Conservation (phyloP, 1,140 invertebrate genomes). For the Trachelipus rathkii region DNA sequence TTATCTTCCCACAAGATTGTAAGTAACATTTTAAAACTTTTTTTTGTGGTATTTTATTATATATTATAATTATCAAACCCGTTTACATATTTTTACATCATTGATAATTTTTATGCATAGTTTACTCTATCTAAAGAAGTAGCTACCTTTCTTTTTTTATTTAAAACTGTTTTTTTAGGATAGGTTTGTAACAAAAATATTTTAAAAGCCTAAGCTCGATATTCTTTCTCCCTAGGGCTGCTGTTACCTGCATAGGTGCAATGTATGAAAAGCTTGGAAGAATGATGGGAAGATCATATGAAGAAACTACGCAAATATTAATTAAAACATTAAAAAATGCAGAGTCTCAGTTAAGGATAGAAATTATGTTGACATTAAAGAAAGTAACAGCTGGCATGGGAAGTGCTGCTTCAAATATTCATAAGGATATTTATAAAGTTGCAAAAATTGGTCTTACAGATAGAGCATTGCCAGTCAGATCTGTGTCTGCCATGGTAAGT, state of each 20-base stretch:
- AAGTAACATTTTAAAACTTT: conserved; percentile 54
- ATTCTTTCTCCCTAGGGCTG: conserved; percentile 63
- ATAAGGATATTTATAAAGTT: conserved; percentile 90
- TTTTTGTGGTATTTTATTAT: too few relatives aligned
- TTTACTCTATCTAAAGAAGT: not conserved
- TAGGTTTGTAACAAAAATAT: not conserved
- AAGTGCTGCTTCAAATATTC: conserved; percentile 74
- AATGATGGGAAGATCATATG: conserved; percentile 97
- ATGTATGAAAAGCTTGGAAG: conserved; percentile 97
- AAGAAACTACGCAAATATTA: conserved; percentile 91
- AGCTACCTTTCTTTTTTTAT: not conserved
- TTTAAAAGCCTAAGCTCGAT: too few relatives aligned
- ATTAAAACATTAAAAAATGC: conserved; percentile 83
- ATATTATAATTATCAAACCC: too few relatives aligned
- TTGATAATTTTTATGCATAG: too few relatives aligned
- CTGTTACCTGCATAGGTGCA: conserved; percentile 89
- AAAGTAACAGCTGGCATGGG: conserved; percentile 75
- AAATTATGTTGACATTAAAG: conserved; percentile 93
- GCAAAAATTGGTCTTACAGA: conserved; percentile 79
- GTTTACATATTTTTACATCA: too few relatives aligned
- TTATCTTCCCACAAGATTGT: conserved; percentile 88
- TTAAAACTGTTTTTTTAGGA: not conserved
- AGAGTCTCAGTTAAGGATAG: conserved; percentile 90
- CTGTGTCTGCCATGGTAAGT: conserved; percentile 72
- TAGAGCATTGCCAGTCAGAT: conserved; percentile 82